Evolutionary conservation across 2,113 vertebrate species (phyloP).

Genomic region (Amphilophus citrinellus): DNA sequence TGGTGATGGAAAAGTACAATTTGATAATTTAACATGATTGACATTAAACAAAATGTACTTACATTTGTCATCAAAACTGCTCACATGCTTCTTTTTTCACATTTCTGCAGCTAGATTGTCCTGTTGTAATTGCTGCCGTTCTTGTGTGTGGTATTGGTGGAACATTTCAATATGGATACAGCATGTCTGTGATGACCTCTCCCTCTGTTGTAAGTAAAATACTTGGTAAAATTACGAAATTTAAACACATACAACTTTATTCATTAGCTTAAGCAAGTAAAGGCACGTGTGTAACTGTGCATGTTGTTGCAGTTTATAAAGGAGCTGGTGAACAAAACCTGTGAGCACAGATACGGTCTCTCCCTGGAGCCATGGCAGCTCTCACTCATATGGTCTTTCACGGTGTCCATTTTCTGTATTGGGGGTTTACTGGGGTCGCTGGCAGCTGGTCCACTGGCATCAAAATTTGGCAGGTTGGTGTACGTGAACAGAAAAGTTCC

Average conservation of each 20-base stretch:
- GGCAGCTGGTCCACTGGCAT: slow-evolving; percentile 22
- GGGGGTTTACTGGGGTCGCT: slow-evolving; percentile 75
- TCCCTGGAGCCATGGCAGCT: not conserved
- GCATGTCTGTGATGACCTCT: slow-evolving; percentile 84
- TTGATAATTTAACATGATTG: not conserved
- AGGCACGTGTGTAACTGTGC: not conserved
- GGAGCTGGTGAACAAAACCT: not conserved
- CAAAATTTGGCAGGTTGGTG: slow-evolving; percentile 73
- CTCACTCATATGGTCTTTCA: slow-evolving; percentile 8
- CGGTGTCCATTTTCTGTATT: slow-evolving; percentile 18
- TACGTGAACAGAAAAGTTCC: not conserved
- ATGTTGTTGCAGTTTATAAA: slow-evolving; percentile 3
- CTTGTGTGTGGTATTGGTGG: slow-evolving; percentile 84
- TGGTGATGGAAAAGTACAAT: not conserved
- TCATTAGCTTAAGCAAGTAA: not conserved
- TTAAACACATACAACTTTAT: not conserved
- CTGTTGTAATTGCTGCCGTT: slow-evolving; percentile 67
- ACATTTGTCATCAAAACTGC: not conserved
- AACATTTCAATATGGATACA: slow-evolving; percentile 86
- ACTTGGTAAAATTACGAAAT: not conserved
- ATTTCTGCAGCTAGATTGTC: slow-evolving; percentile 70
- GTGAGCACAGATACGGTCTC: not conserved
- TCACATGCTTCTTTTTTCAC: not conserved
- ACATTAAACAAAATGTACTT: not conserved
- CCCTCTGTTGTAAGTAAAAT: slow-evolving; percentile 67